Conservation (phyloP, 2,888 invertebrate genomes). For the Eilema sororculum region DNA sequence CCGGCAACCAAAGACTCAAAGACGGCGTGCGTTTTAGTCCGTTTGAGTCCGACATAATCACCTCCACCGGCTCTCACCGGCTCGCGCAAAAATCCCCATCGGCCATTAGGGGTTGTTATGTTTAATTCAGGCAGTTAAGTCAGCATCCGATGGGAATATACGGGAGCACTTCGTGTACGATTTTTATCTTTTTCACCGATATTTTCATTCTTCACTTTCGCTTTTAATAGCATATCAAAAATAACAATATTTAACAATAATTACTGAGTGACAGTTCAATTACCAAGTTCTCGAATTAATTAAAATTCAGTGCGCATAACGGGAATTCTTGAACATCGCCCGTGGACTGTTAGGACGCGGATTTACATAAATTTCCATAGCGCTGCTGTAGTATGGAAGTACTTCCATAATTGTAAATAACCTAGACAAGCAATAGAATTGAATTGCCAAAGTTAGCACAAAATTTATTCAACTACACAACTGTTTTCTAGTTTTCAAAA, state of each 20-base stretch:
- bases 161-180: neutral
- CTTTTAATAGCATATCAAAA: neutral
- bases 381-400: conserved; percentile 30
- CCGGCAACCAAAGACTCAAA: too few relatives aligned
- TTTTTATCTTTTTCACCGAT: neutral
- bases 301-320: conserved; percentile 20
- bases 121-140: too few relatives aligned
- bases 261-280: conserved; percentile 4
- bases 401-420: conserved; percentile 31
- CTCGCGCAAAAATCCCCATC: too few relatives aligned
- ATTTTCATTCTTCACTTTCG: neutral
- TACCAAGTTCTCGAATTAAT: conserved; percentile 16
- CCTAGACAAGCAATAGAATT: conserved; percentile 29
- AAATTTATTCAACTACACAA: conserved; percentile 18
- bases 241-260: neutral
- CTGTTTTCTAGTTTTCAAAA: neutral
- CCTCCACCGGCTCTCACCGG: too few relatives aligned
- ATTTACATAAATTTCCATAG: conserved; percentile 48
- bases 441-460: conserved; percentile 27
- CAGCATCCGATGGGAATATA: too few relatives aligned
- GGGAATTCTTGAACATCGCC: conserved; percentile 21
- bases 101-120: too few relatives aligned
- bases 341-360: conserved; percentile 17
- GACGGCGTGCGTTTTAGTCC: too few relatives aligned
- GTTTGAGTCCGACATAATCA: too few relatives aligned